These are phyloP conservation scores for Brachypalpus laphriformis DNA, from an alignment of 2,888 invertebrate genomes.

Conservation along the genomic window DNA sequence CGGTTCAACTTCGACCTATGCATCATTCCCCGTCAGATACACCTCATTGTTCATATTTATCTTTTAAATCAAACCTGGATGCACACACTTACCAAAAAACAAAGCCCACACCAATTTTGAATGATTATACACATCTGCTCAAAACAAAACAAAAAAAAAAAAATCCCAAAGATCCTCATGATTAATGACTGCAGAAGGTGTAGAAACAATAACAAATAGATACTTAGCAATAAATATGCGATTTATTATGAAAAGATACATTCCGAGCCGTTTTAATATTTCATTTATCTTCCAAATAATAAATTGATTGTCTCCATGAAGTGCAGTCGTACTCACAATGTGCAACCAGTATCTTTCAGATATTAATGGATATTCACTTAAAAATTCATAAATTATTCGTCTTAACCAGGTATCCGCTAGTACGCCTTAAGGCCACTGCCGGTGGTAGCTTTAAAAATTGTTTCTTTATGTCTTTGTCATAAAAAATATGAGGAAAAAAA, in stretches of 20 bases:
- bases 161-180: conserved; percentile 27
- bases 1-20: conserved; percentile 65
- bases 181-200: conserved; percentile 67
- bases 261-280: conserved; percentile 10
- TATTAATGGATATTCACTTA: conserved; percentile 67
- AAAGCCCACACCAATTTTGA: conserved; percentile 50
- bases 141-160: conserved; percentile 5
- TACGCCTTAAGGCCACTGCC: conserved; percentile 23
- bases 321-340: conserved; percentile 38
- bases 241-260: conserved; percentile 35
- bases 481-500: conserved; percentile 7
- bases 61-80: conserved; percentile 40
- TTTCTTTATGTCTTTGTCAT: conserved; percentile 42
- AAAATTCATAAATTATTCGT: conserved; percentile 68
- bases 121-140: conserved; percentile 37
- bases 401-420: conserved; percentile 28
- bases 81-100: conserved; percentile 24
- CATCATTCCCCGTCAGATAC: conserved; percentile 42
- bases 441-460: conserved; percentile 31
- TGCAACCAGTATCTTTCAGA: conserved; percentile 38
- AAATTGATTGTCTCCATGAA: conserved; percentile 54
- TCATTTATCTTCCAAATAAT: conserved; percentile 25
- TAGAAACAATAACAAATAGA: conserved; percentile 72
- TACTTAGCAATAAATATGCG: conserved; percentile 41
- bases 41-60: conserved; percentile 44